Evolutionary conservation across 1,140 invertebrate species (phyloP).

Genomic region (Drosophila setifemur): DNA sequence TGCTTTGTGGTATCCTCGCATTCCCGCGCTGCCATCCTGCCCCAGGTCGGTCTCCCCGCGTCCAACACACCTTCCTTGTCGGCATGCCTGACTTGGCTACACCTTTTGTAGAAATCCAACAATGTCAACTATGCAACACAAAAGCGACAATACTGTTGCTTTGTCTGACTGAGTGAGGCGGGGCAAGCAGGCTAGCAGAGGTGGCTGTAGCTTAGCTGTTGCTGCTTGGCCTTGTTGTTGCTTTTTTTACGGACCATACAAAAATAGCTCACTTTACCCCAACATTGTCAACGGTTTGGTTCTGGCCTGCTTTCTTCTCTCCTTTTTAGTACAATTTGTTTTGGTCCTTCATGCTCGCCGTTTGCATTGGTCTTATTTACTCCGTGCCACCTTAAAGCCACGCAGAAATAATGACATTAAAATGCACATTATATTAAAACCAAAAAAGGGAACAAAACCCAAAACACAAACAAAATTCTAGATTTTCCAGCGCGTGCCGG

Average conservation of each 20-base stretch:
- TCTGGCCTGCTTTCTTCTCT: slow-evolving; percentile 7
- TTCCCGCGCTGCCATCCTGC: neutral
- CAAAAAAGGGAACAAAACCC: neutral
- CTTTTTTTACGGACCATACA: slow-evolving; percentile 24
- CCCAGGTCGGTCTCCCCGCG: slow-evolving; percentile 2
- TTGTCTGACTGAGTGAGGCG: slow-evolving; percentile 53
- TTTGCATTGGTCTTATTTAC: neutral
- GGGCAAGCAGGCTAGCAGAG: slow-evolving; percentile 27
- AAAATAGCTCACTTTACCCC: slow-evolving; percentile 39
- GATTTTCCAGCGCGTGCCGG: slow-evolving; percentile 61
- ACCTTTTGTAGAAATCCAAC: slow-evolving; percentile 77
- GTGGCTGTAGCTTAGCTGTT: neutral
- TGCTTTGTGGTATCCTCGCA: slow-evolving; percentile 36
- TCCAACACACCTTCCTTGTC: slow-evolving; percentile 1
- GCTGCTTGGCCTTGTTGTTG: slow-evolving; percentile 20
- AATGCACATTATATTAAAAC: slow-evolving; percentile 68
- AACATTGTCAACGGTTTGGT: slow-evolving; percentile 14
- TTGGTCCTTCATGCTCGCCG: neutral
- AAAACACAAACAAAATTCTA: slow-evolving; percentile 23
- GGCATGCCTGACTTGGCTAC: slow-evolving; percentile 46
- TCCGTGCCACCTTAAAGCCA: slow-evolving; percentile 28
- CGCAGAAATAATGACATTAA: slow-evolving; percentile 69
- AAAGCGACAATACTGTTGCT: slow-evolving; percentile 77
- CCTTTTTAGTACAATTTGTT: slow-evolving; percentile 20
- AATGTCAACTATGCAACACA: slow-evolving; percentile 80